Evolutionary conservation across 2,888 invertebrate species (phyloP).

Genomic region (Chalcis sispes): DNA sequence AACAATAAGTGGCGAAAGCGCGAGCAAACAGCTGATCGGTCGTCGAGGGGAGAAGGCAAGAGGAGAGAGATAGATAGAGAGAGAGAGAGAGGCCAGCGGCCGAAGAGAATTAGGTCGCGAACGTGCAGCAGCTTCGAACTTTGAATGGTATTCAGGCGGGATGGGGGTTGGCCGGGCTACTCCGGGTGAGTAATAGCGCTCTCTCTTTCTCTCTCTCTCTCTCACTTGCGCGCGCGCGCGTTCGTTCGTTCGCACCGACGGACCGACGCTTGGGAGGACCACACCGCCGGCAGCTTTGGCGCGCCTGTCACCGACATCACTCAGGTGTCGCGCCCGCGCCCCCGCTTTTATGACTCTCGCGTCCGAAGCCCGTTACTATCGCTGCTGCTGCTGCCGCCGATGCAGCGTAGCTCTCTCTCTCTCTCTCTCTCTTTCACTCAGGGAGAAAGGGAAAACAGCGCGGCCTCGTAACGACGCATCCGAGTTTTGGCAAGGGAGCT

Average conservation of each 20-base stretch:
- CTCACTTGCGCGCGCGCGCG: too few relatives aligned
- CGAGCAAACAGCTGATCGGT: slow-evolving; percentile 68
- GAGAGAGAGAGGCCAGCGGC: slow-evolving; percentile 2
- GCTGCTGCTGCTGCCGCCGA: background rate
- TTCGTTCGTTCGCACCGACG: slow-evolving; percentile 55
- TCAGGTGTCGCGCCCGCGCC: slow-evolving; percentile 65
- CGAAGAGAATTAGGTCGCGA: slow-evolving; percentile 72
- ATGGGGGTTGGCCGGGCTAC: slow-evolving; percentile 56
- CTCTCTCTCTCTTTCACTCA: too few relatives aligned
- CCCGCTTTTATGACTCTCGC: slow-evolving; percentile 69
- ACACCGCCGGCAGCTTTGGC: slow-evolving; percentile 16
- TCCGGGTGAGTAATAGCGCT: slow-evolving; percentile 70
- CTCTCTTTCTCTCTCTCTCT: background rate
- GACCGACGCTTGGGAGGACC: slow-evolving; percentile 58
- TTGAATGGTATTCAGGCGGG: slow-evolving; percentile 69
- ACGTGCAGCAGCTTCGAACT: slow-evolving; percentile 67
- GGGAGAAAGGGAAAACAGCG: slow-evolving; percentile 34
- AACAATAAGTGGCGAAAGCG: slow-evolving; percentile 29
- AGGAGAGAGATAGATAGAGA: background rate
- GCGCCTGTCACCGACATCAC: slow-evolving; percentile 71
- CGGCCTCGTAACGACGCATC: background rate
- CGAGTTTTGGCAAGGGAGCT: slow-evolving; percentile 22
- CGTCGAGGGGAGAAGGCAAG: background rate
- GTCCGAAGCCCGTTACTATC: slow-evolving; percentile 22
- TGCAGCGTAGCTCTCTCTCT: background rate